Conservation (phyloP, 2,113 vertebrate genomes). For the Rhinopithecus roxellana region DNA sequence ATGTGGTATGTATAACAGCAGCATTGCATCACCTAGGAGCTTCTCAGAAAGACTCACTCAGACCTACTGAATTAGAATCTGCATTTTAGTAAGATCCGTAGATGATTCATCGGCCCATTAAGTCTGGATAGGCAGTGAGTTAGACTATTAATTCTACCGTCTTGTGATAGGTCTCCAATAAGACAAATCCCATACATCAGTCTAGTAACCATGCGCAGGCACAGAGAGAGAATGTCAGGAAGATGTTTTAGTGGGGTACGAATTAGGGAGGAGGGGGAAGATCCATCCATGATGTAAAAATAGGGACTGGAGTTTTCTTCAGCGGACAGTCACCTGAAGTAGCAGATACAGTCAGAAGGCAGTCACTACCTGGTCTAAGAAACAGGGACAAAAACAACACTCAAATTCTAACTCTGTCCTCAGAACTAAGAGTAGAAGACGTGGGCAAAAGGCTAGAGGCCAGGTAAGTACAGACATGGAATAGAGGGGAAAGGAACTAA, state of each 20-base stretch:
- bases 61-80: neutral
- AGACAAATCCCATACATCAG: neutral
- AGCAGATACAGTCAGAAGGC: neutral
- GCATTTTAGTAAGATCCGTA: constrained; percentile 10
- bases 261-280: neutral
- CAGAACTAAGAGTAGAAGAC: neutral
- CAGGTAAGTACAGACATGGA: neutral
- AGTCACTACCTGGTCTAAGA: neutral
- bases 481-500: neutral
- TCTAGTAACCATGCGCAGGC: neutral
- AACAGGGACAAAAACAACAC: neutral
- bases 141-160: neutral
- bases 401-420: neutral
- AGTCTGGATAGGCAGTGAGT: neutral
- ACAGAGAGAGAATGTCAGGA: neutral
- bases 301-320: neutral
- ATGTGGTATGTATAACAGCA: neutral
- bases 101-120: neutral
- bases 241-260: neutral
- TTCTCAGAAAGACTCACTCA: neutral
- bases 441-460: neutral
- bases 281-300: neutral
- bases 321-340: neutral
- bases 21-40: neutral
- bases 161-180: neutral